Evolutionary conservation across 2,888 invertebrate species (phyloP).

Genomic region (Rotaria sp.): DNA sequence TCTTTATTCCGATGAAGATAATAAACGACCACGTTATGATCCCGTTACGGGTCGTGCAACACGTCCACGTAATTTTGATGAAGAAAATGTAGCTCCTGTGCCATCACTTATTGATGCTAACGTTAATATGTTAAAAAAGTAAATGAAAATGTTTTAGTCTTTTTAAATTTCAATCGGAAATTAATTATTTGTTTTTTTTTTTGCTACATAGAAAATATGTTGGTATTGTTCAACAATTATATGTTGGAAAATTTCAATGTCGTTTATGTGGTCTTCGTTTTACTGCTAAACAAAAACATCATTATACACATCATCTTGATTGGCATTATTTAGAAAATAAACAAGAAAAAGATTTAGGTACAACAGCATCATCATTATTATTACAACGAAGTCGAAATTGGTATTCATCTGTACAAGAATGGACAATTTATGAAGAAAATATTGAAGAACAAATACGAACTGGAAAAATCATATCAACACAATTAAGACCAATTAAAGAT

Average conservation of each 20-base stretch:
- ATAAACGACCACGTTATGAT: slow-evolving; percentile 9
- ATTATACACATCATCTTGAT: slow-evolving; percentile 84
- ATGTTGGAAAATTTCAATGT: slow-evolving; percentile 81
- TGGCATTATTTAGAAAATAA: slow-evolving; percentile 76
- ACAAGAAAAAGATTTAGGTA: slow-evolving; percentile 34
- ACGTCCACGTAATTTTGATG: slow-evolving; percentile 12
- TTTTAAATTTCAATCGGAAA: background rate
- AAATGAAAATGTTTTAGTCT: background rate
- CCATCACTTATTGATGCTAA: background rate
- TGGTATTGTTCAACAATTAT: slow-evolving; percentile 65
- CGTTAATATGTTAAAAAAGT: background rate
- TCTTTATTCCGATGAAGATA: background rate
- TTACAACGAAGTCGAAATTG: slow-evolving; percentile 34
- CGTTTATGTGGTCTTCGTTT: slow-evolving; percentile 89
- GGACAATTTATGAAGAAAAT: slow-evolving; percentile 41
- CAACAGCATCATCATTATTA: slow-evolving; percentile 19
- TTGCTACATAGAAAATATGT: slow-evolving; percentile 32
- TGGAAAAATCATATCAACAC: background rate
- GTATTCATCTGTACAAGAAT: slow-evolving; percentile 40
- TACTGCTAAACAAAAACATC: slow-evolving; percentile 67
- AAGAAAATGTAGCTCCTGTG: background rate
- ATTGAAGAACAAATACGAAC: slow-evolving; percentile 39
- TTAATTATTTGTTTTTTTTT: too few relatives aligned
- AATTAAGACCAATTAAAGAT: background rate
- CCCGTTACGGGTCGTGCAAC: background rate